A percentile compares a stretch with the other conserved stretches of the same genome.
Conservation (phyloP, 2,888 invertebrate species). For the Myopa testacea region DNA sequence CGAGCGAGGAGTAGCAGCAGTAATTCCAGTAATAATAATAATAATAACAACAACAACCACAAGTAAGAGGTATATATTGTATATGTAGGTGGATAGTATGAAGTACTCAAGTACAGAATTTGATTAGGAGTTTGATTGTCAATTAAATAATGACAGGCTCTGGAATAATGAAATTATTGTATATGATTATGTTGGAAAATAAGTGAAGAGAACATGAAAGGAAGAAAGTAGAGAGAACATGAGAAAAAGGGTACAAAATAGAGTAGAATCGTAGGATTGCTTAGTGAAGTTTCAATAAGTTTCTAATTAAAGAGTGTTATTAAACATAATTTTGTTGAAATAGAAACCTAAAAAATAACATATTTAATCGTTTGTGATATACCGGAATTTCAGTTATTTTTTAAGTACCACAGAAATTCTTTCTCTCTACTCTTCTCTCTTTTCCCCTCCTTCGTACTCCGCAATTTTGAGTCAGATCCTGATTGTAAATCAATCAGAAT, state of each 20-base stretch:
- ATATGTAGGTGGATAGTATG: too few relatives aligned
- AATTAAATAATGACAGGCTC: conserved; percentile 10
- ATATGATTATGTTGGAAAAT: neutral
- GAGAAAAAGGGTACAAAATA: neutral
- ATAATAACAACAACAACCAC: neutral
- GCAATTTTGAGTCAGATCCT: too few relatives aligned
- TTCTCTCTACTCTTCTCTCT: too few relatives aligned
- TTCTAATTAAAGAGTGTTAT: too few relatives aligned
- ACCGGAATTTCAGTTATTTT: too few relatives aligned
- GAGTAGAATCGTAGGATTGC: neutral
- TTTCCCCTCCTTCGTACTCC: too few relatives aligned
- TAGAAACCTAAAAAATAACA: too few relatives aligned
- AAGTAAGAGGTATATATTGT: neutral
- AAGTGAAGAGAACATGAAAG: neutral
- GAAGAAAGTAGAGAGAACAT: neutral
- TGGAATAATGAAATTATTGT: neutral
- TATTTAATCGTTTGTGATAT: too few relatives aligned
- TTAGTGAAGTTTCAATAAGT: too few relatives aligned
- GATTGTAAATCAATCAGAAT: too few relatives aligned
- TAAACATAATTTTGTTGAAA: too few relatives aligned
- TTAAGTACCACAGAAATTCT: too few relatives aligned
- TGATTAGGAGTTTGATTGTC: conserved; percentile 34
- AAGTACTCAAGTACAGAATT: conserved; percentile 1
- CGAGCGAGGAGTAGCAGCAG: neutral
- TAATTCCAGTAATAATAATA: neutral